Percentiles rank a stretch among this genome's conserved stretches.
phyloP scores from a whole-genome alignment of 2,797 vertebrate species.

The Sebastes paucispinis region DNA sequence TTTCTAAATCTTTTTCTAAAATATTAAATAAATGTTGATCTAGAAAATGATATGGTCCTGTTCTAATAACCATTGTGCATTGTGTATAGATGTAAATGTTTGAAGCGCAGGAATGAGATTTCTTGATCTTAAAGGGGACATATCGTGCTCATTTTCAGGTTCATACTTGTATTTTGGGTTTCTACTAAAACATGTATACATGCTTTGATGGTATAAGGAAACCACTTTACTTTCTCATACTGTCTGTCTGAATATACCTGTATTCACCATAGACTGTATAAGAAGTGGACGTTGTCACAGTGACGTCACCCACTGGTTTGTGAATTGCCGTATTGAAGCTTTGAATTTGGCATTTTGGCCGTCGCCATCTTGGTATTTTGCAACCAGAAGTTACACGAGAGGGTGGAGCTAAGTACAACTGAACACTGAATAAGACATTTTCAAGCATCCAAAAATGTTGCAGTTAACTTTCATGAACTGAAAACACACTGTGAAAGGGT shows the following conservation, averaged over 20 bases:
- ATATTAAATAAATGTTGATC: background rate
- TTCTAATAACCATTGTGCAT: background rate
- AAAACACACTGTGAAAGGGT: too few relatives aligned
- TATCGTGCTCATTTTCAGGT: fast-evolving
- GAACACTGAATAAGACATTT: too few relatives aligned
- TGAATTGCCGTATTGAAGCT: too few relatives aligned
- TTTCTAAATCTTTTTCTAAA: background rate
- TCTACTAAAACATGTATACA: background rate
- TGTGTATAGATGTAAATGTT: background rate
- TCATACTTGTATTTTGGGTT: background rate
- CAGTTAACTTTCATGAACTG: too few relatives aligned
- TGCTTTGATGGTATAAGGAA: background rate
- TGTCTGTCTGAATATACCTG: background rate
- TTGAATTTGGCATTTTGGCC: too few relatives aligned
- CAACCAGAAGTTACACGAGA: too few relatives aligned
- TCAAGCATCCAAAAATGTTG: too few relatives aligned
- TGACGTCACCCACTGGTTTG: too few relatives aligned
- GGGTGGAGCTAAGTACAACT: too few relatives aligned
- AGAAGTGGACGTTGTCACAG: too few relatives aligned
- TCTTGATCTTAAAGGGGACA: background rate
- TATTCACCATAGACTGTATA: background rate
- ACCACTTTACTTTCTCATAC: background rate
- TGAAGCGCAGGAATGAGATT: background rate
- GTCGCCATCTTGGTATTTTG: too few relatives aligned
- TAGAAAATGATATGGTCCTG: background rate